Evolutionary conservation across 2,888 invertebrate species (phyloP), one percentile per base, ranked within the genome.

Genomic region (Drosophila pseudotalamancana): DNA sequence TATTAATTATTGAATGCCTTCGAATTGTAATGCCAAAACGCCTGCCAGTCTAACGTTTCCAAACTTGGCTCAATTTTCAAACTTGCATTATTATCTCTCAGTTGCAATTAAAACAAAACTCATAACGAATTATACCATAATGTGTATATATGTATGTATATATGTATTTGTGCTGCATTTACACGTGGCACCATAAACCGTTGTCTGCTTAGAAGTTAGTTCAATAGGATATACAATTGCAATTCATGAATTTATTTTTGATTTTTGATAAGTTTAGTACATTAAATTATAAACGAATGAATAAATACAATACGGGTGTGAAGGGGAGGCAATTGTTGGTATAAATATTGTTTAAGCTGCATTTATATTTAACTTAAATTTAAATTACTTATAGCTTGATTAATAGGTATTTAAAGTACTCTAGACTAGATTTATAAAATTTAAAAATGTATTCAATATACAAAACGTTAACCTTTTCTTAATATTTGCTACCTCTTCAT

Each of bases 1-100:
- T 37, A 46, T 75, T 75, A 71, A 75, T 75, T 71, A 72, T 75
- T 56, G 50, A 54, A 57, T 55, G 42, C 60, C 60, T 68, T 51
- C 40, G 27, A 46, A 72, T 43, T 31, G 29, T 60, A 29, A 31
- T 31, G 12, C 3, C n/a, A 18, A 29, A 16, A 11, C 16, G 16
- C 11, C 14, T 23, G n/a, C 8, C 21, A 34, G 21, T 6, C 59
- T 4, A 23, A 61, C 18, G 1, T 21, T 12, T 3, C 9, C 32
- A 34, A 6, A 18, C 6, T n/a, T n/a, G 16, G 21, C 12, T 39
- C n/a, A 29, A 45, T 39, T 40, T 54, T 19, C 19, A 31, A 16
- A 34, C 68, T 31, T 31, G 23, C 19, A 51, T 39, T 53, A 25
- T 39, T 29, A 25, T 18, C 49, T 11, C 31, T 29, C 9, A 51